Evolutionary conservation across 2,113 vertebrate species (phyloP).

Genomic region (Pelusios castaneus): DNA sequence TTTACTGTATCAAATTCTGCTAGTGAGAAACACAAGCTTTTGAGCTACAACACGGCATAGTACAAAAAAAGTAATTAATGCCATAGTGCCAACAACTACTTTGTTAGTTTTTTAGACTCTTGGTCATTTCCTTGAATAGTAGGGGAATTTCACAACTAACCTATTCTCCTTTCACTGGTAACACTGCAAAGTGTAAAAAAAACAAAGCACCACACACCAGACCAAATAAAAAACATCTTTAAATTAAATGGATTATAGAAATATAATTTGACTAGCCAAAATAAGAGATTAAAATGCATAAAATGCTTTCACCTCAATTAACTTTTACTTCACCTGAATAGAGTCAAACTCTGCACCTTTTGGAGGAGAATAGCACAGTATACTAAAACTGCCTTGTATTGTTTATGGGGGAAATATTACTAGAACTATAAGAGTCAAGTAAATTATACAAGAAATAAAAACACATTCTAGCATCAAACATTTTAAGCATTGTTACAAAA

Average conservation of each 20-base stretch:
- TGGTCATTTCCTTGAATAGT: background rate
- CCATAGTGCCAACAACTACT: background rate
- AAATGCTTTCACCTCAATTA: conserved; percentile 58
- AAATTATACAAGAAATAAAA: conserved; percentile 77
- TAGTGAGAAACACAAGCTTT: background rate
- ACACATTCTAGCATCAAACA: conserved; percentile 66
- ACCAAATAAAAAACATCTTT: background rate
- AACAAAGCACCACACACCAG: background rate
- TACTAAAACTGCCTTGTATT: conserved; percentile 49
- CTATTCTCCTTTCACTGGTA: background rate
- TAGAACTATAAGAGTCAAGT: conserved; percentile 58
- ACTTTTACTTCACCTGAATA: conserved; percentile 43
- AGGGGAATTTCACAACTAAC: background rate
- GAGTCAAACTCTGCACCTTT: background rate
- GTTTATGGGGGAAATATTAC: conserved; percentile 62
- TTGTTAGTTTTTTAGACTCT: background rate
- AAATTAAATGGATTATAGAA: conserved; percentile 11
- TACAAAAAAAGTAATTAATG: background rate
- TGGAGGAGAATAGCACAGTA: background rate
- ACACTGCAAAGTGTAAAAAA: background rate
- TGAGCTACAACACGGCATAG: background rate
- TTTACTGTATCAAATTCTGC: background rate
- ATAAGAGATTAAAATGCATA: conserved; percentile 25
- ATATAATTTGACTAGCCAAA: conserved; percentile 32
- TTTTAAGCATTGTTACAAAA: conserved; percentile 73